phyloP scores from a whole-genome alignment of 2,113 vertebrate species.

The Hydrolagus affinis region DNA sequence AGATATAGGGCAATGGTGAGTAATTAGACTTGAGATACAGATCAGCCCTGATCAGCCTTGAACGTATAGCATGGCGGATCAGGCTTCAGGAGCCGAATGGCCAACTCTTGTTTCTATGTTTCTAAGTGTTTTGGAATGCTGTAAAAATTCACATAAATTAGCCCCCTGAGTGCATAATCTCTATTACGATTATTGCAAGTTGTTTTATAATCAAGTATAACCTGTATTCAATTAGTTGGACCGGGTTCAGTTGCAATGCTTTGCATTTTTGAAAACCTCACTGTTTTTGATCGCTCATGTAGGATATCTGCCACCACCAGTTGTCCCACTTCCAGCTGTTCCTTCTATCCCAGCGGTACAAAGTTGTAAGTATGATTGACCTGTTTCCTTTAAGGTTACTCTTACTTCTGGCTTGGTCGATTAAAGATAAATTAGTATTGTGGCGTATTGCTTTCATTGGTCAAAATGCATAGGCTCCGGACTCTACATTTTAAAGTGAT shows the following conservation, averaged over 20 bases:
- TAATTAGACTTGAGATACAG: too few species aligned
- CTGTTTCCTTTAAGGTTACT: not conserved
- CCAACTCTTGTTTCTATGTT: too few species aligned
- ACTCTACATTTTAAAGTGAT: not conserved
- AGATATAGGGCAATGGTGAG: too few species aligned
- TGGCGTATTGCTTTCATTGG: not conserved
- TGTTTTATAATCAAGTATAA: not conserved
- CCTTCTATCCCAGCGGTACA: conserved; percentile 61
- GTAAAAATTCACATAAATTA: not conserved
- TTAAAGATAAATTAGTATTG: not conserved
- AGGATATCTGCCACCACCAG: conserved; percentile 84
- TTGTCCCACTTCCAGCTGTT: conserved; percentile 65
- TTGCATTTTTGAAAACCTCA: not conserved
- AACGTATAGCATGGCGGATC: too few species aligned
- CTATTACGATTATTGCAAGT: not conserved
- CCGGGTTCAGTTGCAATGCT: not conserved
- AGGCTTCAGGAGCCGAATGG: too few species aligned
- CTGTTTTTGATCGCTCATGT: not conserved
- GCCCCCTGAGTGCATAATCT: not conserved
- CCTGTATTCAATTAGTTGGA: not conserved
- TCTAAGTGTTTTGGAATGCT: not conserved
- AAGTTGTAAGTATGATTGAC: conserved; percentile 40
- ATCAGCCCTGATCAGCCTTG: too few species aligned
- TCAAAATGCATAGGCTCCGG: not conserved
- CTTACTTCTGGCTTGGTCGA: not conserved